These are phyloP conservation scores for Acanthacorydalis orientalis DNA, from an alignment of 2,888 invertebrate genomes.

Conservation along the genomic window DNA sequence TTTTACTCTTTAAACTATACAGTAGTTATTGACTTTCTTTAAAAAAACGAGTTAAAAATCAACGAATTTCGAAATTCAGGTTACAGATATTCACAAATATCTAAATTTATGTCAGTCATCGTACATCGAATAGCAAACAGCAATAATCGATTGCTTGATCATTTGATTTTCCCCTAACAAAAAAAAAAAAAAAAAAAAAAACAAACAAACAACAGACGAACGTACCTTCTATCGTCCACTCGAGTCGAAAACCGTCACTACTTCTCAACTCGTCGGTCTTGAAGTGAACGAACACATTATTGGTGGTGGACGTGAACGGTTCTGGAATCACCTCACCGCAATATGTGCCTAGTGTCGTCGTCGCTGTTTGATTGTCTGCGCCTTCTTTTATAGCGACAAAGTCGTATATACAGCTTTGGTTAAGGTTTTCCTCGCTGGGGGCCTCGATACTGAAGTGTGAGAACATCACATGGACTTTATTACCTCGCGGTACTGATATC, in stretches of 20 bases:
- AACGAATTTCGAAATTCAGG: too few relatives aligned
- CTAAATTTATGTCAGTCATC: too few relatives aligned
- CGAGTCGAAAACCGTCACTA: constrained; percentile 59
- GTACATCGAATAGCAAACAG: too few relatives aligned
- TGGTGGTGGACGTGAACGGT: constrained; percentile 35
- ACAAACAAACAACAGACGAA: too few relatives aligned
- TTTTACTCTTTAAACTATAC: too few relatives aligned
- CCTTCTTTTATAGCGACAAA: constrained; percentile 36
- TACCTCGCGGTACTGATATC: constrained; percentile 57
- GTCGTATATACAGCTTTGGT: constrained; percentile 42
- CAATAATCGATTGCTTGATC: too few relatives aligned
- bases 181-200: too few relatives aligned
- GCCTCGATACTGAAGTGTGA: constrained; percentile 55
- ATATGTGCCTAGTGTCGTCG: constrained; percentile 23
- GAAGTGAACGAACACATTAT: constrained; percentile 48
- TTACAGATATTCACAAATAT: too few relatives aligned
- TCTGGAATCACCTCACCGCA: constrained; percentile 34
- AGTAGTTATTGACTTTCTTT: too few relatives aligned
- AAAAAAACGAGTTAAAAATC: too few relatives aligned
- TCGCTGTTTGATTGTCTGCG: constrained; percentile 16
- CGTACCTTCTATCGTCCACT: constrained; percentile 55
- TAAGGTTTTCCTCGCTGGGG: neutral
- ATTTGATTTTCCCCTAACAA: too few relatives aligned
- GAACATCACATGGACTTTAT: constrained; percentile 64
- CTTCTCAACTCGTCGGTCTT: constrained; percentile 36